Percentiles rank a stretch among this genome's conserved stretches.
These are phyloP conservation scores for Nesoenas mayeri DNA, from an alignment of 2,113 vertebrate species.

Conservation along the genomic window DNA sequence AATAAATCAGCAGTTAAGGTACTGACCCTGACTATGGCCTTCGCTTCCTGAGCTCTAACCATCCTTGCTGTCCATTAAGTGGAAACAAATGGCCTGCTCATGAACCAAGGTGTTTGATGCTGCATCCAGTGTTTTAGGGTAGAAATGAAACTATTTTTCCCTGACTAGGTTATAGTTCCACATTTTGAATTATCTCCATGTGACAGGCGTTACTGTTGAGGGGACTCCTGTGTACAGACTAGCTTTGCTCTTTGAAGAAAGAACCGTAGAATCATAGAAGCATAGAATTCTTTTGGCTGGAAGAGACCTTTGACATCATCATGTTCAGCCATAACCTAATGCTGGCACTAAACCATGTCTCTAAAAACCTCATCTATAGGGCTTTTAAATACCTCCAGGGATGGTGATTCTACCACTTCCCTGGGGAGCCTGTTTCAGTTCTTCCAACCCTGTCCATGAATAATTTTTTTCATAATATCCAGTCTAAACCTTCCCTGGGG, in stretches of 20 bases:
- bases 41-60: background rate
- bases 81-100: background rate
- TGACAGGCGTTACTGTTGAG: background rate
- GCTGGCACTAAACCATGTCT: too few species aligned
- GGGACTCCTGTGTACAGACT: background rate
- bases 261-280: background rate
- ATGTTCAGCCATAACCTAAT: too few species aligned
- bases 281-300: too few species aligned
- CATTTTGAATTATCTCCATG: background rate
- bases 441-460: too few species aligned
- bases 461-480: too few species aligned
- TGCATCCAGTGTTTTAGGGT: background rate
- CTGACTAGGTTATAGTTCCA: accelerated
- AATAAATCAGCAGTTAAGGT: background rate
- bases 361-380: too few species aligned
- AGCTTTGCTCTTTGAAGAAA: background rate
- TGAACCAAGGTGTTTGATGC: background rate
- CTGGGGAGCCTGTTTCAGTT: too few species aligned
- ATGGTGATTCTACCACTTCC: too few species aligned
- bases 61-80: background rate
- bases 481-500: too few species aligned
- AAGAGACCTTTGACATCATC: too few species aligned
- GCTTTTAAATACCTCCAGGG: too few species aligned
- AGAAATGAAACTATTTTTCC: background rate
- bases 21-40: accelerated